Evolutionary conservation across 1,140 invertebrate genomes (phyloP), one percentile per base, ranked within the genome.

Genomic region (Drosophila hydei): DNA sequence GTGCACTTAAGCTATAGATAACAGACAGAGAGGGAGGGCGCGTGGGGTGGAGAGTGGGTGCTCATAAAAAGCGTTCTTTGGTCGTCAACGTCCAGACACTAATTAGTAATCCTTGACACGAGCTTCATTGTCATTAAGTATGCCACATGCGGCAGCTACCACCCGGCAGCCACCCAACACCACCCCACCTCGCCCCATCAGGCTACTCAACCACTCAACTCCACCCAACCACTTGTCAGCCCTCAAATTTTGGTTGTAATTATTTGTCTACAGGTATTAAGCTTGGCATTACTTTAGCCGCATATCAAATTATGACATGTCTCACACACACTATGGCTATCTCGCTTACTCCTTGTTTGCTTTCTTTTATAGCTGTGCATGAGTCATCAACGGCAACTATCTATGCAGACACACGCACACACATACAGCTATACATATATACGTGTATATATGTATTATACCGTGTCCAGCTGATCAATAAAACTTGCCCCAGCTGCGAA

Each of bases 71-170:
- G 27, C 60, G 51, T 21, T 58, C 45, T 21, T 47, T 67, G 79
- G 80, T 75, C 81, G 67, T 77, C 81, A 85, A 81, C 71, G 83
- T 88, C 81, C 83, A 87, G 83, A 87, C 78, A 87, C 83, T 87
- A 87, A 87, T 87, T 87, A 87, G 83, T 87, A 87, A 88, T 87
- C 83, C 83, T 83, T 89, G 84, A 87, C 83, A 87, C 83, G 83
- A 89, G 83, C 81, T 76, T 69, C 78, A 65, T 63, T 73, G 75
- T 76, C 83, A 87, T 87, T 87, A 87, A 83, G 88, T 83, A 87
- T 87, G 81, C 81, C 65, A 87, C 70, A 85, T 80, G 81, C 77
- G 72, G 43, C 67, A 75, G 48, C 33, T 43, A 36, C n/a, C 25
- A 4, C 52, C 25, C 27, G n/a, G n/a, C 18, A 38, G 4, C 36